Base-by-base conservation (phyloP, 2,113 vertebrate genomes). In the Entosphenus tridentatus region DNA sequence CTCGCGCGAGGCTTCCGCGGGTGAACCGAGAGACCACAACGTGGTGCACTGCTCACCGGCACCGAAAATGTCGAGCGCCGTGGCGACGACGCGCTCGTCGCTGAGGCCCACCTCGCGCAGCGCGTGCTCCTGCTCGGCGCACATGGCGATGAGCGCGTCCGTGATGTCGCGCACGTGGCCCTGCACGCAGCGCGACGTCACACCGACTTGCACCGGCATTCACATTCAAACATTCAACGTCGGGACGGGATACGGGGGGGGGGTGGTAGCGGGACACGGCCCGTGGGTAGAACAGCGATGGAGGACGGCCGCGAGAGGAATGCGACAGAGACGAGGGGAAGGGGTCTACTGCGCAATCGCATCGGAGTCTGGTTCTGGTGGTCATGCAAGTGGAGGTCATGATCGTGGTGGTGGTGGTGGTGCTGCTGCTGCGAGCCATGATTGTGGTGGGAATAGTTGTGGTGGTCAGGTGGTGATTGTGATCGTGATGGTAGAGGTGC, bases 11-110 rank as follows among this genome's bases (percentile, higher is more conserved):
- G 12, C 58, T 13, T 3, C 1, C 10, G 57, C 1, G 9, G 1
- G 55, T 6, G 18, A 17, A 8, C 16, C 3, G 14, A 4, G 8
- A 7, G 12, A 62, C 13, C 57, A 2, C 11, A 18, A 57, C 56
- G 7, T 2, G 16, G 9, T 11, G 69, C 16, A 58, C 12, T n/a
- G 76, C 83, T 71, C 76, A 96, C 93, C 93, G 11, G 93, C 93
- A 75, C 93, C 93, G 72, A 98, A 96, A 57, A 98, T 80, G 71
- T 98, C 91, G 0, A 80, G 78, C 67, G 95, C 83, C 0, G 88
- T 80, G 71, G 57, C 72, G 0, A 89, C 74, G 8, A 93, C 79
- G 75, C 88, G 86, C 70, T 84, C 75, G 0, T 87, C 77, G 0
- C 85, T 82, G 17, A 87, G 21, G 2, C 81, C 78, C 11, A 82